These are phyloP conservation scores for Epizoanthus rinbou DNA, from an alignment of 92 coral and sea anemone genomes.

Conservation along the genomic window DNA sequence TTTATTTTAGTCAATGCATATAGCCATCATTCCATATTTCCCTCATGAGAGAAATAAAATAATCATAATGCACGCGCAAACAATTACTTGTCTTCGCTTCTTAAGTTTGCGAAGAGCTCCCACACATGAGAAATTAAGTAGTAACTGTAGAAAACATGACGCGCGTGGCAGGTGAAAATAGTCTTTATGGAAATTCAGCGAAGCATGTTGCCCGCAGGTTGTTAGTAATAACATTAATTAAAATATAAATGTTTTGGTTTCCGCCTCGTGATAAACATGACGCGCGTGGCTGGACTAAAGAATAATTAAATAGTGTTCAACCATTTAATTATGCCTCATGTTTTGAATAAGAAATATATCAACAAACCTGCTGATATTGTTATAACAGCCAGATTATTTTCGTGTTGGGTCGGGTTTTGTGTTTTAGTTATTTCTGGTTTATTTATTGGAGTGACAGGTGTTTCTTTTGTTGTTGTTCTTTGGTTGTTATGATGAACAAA, in stretches of 20 bases:
- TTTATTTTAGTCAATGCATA: too few species aligned
- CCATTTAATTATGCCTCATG: neutral
- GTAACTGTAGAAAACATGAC: neutral
- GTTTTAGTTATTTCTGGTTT: slow-evolving; percentile 23
- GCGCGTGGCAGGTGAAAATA: slow-evolving; percentile 21
- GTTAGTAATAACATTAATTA: neutral
- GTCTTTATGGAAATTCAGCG: neutral
- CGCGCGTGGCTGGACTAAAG: too few species aligned
- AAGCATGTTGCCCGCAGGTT: neutral
- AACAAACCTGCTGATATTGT: neutral
- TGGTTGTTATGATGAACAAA: too few species aligned
- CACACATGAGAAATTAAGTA: slow-evolving; percentile 16
- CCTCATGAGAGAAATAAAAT: too few species aligned
- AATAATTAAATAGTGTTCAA: slow-evolving; percentile 18
- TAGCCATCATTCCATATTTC: too few species aligned
- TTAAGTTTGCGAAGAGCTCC: too few species aligned
- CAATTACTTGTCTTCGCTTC: too few species aligned
- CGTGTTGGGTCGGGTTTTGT: neutral
- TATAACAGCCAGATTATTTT: neutral
- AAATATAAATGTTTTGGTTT: slow-evolving; percentile 16
- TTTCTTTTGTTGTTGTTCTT: neutral
- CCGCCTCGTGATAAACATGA: too few species aligned
- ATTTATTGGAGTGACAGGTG: neutral
- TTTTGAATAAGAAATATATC: neutral
- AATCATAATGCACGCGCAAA: too few species aligned